Conservation (phyloP, 1,140 invertebrate species). For the Hylyphantes graminicola region DNA sequence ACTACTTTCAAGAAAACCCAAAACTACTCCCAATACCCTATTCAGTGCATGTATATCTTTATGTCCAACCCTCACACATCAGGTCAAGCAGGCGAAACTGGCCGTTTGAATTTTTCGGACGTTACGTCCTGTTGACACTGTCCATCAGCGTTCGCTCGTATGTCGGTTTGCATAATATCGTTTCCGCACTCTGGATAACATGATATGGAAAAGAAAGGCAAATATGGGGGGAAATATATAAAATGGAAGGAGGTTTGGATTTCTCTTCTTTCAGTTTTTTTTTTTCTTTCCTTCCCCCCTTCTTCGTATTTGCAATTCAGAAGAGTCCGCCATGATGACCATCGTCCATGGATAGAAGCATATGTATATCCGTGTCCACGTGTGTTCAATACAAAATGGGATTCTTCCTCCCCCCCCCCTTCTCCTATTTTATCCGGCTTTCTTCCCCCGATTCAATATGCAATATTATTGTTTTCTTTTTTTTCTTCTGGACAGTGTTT, state of each 20-base stretch:
- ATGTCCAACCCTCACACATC: constrained; percentile 24
- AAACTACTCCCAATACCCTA: constrained; percentile 29
- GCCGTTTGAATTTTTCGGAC: constrained; percentile 52
- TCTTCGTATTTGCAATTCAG: constrained; percentile 54
- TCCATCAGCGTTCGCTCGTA: constrained; percentile 46
- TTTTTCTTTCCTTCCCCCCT: constrained; percentile 3
- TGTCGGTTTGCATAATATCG: constrained; percentile 60
- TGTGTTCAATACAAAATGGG: constrained; percentile 42
- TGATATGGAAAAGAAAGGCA: constrained; percentile 45
- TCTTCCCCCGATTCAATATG: background rate
- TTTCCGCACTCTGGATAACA: constrained; percentile 49
- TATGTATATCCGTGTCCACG: constrained; percentile 54
- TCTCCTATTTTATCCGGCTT: background rate
- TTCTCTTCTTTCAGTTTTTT: constrained; percentile 28
- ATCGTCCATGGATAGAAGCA: constrained; percentile 51
- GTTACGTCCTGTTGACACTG: constrained; percentile 54
- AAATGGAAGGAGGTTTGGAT: constrained; percentile 49
- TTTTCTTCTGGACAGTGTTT: constrained; percentile 17
- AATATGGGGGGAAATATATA: constrained; percentile 52
- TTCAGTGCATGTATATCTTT: constrained; percentile 23
- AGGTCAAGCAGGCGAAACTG: constrained; percentile 52
- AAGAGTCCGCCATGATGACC: constrained; percentile 46
- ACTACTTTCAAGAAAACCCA: background rate
- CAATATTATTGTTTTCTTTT: background rate
- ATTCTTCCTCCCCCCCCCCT: background rate